These are phyloP conservation scores for Holothuria leucospilota DNA, from an alignment of 53 echinoderm and acorn worm genomes.

Conservation along the genomic window DNA sequence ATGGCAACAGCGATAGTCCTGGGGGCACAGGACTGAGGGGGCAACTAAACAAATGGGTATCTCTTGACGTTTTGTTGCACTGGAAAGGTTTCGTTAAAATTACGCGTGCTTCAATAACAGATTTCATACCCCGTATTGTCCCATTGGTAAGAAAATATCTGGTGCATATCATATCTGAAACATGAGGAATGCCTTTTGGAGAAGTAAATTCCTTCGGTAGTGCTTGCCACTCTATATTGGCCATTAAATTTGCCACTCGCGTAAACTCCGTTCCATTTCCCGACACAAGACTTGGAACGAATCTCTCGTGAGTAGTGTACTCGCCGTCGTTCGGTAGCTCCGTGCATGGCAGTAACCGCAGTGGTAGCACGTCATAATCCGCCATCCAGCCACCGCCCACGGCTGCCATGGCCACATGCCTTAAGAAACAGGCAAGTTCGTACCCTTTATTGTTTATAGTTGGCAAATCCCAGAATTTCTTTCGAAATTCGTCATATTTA, in stretches of 20 bases:
- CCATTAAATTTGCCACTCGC: constrained; percentile 13
- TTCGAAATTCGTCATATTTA: neutral
- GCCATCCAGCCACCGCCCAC: constrained; percentile 31
- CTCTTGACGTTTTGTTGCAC: no score
- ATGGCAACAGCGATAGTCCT: no score
- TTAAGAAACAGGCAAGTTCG: constrained; percentile 2
- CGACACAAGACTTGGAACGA: constrained; percentile 6
- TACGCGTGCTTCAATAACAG: no score
- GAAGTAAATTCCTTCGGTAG: neutral
- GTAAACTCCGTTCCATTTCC: constrained; percentile 8
- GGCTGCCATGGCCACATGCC: constrained; percentile 17
- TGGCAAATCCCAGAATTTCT: neutral
- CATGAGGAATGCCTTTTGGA: neutral
- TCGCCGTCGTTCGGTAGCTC: neutral
- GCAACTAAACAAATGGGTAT: no score
- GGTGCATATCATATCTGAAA: constrained; percentile 19
- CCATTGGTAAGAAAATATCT: neutral
- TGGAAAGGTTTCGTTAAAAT: no score
- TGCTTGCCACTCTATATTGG: constrained; percentile 10
- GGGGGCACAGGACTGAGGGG: no score
- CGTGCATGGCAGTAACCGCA: neutral
- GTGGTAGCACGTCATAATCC: neutral
- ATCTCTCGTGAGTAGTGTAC: neutral
- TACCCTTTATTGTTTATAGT: neutral
- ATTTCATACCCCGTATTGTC: no score